Percentiles rank a stretch among this genome's conserved stretches.
Conservation (phyloP, 1,140 invertebrate genomes). For the Trichonephila inaurata region DNA sequence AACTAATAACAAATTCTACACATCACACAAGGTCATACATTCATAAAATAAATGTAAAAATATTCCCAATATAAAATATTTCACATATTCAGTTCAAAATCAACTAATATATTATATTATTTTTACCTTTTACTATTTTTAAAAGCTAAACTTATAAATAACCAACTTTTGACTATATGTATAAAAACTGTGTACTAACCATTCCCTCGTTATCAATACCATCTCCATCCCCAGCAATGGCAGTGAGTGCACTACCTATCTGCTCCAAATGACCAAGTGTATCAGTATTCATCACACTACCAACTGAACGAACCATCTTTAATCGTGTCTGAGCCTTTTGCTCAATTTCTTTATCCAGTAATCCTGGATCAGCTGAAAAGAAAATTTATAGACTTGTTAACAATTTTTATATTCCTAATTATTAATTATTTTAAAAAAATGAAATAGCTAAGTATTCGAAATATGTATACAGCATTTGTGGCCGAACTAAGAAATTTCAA, state of each 20-base stretch:
- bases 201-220: slow-evolving; percentile 79
- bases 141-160: too few relatives aligned
- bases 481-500: too few relatives aligned
- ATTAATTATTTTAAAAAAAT: too few relatives aligned
- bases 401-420: too few relatives aligned
- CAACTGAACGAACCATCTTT: slow-evolving; percentile 78
- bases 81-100: background rate
- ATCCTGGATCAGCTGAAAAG: slow-evolving; percentile 68
- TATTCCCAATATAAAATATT: background rate
- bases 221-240: slow-evolving; percentile 78
- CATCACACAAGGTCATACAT: background rate
- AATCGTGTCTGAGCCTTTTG: slow-evolving; percentile 77
- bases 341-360: slow-evolving; percentile 77
- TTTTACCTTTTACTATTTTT: too few relatives aligned
- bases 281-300: slow-evolving; percentile 78
- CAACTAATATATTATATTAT: too few relatives aligned
- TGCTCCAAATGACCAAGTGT: slow-evolving; percentile 78
- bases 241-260: slow-evolving; percentile 78
- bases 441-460: too few relatives aligned
- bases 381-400: background rate
- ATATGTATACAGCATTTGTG: too few relatives aligned
- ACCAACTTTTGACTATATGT: background rate
- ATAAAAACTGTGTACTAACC: slow-evolving; percentile 51
- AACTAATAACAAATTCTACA: background rate
- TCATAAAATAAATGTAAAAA: background rate